Base-by-base conservation (phyloP, 2,888 invertebrate genomes). In the Artemia sp. region DNA sequence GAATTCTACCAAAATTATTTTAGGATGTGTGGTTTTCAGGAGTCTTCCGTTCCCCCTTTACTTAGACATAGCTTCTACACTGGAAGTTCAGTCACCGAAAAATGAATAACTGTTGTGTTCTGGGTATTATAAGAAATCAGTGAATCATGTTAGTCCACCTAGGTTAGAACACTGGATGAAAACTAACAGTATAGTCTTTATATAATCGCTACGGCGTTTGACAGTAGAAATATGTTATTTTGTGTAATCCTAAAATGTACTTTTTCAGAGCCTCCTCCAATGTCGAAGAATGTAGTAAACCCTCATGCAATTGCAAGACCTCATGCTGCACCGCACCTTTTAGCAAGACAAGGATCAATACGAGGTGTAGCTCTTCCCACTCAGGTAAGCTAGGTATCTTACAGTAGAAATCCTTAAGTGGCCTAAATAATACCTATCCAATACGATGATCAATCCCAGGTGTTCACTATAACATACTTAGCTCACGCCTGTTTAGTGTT, bases 261-360 rank as follows among this genome's bases (percentile, higher is more conserved):
- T 69, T 52, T 74, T 75, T 58, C 76, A 78, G 80, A 80, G 69
- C 80, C 81, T 64, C 64, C 64, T 19, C 79, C 80, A 8, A 80
- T 81, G 12, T 77, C 78, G 67, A 77, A 77, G 72, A 76, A 76
- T 73, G 84, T 87, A 6, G 85, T 86, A 77, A 94, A 94, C 81
- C 94, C 92, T 2, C 91, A 90, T 79, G 93, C 93, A 11, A 93
- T 94, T 75, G 94, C 93, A 78, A 84, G 95, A 69, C 97, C 97
- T 3, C 94, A 94, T 77, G 96, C 96, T 71, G 94, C 96, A 66
- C 89, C 90, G 52, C 88, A 90, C 74, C 87, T 97, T 85, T 83
- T 98, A 70, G 90, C 95, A 79, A 83, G 97, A 52, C 96, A 98
- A 81, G 92, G 94, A 73, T 93, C 93, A 72, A 93, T 94, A 82